phyloP scores from a whole-genome alignment of 2,888 invertebrate species.

The Antitype chi region DNA sequence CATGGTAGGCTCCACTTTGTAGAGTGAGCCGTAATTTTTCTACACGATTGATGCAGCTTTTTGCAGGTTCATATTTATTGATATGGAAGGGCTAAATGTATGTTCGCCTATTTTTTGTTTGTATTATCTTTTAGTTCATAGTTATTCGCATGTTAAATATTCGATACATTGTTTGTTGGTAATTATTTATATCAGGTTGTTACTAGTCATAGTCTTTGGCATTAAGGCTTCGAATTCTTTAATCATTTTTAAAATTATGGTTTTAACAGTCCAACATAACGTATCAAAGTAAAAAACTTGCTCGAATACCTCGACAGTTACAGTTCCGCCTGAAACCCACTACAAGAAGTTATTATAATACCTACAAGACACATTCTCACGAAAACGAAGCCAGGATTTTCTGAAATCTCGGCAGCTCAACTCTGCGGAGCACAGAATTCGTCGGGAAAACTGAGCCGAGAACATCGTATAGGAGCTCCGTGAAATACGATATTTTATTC shows the following conservation, averaged over 20 bases:
- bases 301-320: background rate
- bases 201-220: background rate
- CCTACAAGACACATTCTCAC: slow-evolving; percentile 29
- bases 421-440: slow-evolving; percentile 37
- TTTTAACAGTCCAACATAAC: too few species aligned
- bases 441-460: slow-evolving; percentile 53
- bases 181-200: background rate
- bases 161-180: background rate
- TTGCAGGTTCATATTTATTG: background rate
- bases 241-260: too few species aligned
- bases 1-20: slow-evolving; percentile 39
- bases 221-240: background rate
- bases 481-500: slow-evolving; percentile 54
- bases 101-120: background rate
- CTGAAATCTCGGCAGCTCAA: slow-evolving; percentile 40
- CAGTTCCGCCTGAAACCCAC: background rate
- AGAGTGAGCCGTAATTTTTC: slow-evolving; percentile 22
- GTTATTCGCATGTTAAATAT: background rate
- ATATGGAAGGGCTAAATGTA: background rate
- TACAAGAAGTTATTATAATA: slow-evolving; percentile 37
- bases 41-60: slow-evolving; percentile 20
- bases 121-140: background rate
- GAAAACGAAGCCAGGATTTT: slow-evolving; percentile 44
- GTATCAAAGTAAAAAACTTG: background rate
- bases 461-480: slow-evolving; percentile 37